phyloP scores from a whole-genome alignment of 2,888 invertebrate genomes.

The Schrankia costaestrigalis region DNA sequence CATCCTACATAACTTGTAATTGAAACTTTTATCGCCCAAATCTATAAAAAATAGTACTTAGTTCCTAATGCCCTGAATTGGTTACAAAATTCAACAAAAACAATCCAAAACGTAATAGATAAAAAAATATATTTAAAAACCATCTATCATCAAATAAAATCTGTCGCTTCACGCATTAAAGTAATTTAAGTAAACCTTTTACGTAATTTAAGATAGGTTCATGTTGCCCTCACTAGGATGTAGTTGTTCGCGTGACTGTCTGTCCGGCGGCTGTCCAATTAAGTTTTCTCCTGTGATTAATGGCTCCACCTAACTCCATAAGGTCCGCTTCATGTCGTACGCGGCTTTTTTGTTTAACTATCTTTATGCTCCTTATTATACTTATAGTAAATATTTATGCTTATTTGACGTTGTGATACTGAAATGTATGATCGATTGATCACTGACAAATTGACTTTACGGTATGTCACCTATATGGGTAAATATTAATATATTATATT shows the following conservation, averaged over 20 bases:
- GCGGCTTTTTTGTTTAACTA: constrained; percentile 10
- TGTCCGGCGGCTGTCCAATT: constrained; percentile 60
- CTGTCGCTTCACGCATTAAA: background rate
- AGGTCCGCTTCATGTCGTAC: constrained; percentile 22
- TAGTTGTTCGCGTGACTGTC: constrained; percentile 50
- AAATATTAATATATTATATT: too few species aligned
- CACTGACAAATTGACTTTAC: background rate
- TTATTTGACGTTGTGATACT: too few species aligned
- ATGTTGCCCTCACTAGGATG: constrained; percentile 25
- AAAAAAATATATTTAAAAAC: too few species aligned
- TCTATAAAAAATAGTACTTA: too few species aligned
- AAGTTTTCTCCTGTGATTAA: constrained; percentile 68
- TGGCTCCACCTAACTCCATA: constrained; percentile 34
- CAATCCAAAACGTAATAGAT: too few species aligned
- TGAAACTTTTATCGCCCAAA: too few species aligned
- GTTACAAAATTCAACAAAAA: too few species aligned
- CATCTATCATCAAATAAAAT: too few species aligned
- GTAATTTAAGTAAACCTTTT: background rate
- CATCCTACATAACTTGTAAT: too few species aligned
- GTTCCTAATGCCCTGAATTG: too few species aligned
- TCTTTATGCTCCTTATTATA: too few species aligned
- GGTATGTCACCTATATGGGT: background rate
- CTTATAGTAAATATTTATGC: too few species aligned
- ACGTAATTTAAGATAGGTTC: constrained; percentile 5
- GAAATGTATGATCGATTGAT: background rate